Percentiles rank a stretch among this genome's conserved stretches.
Conservation (phyloP, 1,140 invertebrate genomes). For the Apocrypta bakeri region DNA sequence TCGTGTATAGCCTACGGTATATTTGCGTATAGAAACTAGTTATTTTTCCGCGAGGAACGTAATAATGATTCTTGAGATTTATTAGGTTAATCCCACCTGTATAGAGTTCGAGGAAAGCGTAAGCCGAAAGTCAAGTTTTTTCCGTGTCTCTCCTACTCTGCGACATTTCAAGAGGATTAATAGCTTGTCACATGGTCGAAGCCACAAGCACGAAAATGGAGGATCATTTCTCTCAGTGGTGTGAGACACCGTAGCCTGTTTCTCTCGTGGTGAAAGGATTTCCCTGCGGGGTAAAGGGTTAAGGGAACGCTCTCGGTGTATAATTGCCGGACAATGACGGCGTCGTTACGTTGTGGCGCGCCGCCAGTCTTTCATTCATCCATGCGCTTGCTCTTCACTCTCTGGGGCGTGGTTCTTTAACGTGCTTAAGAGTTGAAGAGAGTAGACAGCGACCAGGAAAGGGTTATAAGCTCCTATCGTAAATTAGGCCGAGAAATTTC, state of each 20-base stretch:
- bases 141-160: neutral
- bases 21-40: too few species aligned
- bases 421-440: constrained; percentile 36
- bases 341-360: constrained; percentile 47
- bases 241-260: constrained; percentile 32
- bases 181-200: too few species aligned
- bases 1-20: neutral
- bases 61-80: neutral
- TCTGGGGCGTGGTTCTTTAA: constrained; percentile 46
- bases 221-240: constrained; percentile 15
- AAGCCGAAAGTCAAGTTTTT: neutral
- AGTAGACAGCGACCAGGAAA: neutral
- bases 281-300: constrained; percentile 36
- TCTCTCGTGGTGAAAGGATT: constrained; percentile 19
- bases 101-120: neutral
- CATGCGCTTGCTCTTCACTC: neutral
- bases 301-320: neutral
- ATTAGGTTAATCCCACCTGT: neutral
- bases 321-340: constrained; percentile 49
- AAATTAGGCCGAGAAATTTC: constrained; percentile 42
- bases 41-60: too few species aligned
- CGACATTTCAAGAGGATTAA: constrained; percentile 1
- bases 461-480: constrained; percentile 43
- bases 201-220: neutral
- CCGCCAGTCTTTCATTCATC: constrained; percentile 7